phyloP scores from a whole-genome alignment of 2,113 vertebrate species.

The Chaetodon auriga region DNA sequence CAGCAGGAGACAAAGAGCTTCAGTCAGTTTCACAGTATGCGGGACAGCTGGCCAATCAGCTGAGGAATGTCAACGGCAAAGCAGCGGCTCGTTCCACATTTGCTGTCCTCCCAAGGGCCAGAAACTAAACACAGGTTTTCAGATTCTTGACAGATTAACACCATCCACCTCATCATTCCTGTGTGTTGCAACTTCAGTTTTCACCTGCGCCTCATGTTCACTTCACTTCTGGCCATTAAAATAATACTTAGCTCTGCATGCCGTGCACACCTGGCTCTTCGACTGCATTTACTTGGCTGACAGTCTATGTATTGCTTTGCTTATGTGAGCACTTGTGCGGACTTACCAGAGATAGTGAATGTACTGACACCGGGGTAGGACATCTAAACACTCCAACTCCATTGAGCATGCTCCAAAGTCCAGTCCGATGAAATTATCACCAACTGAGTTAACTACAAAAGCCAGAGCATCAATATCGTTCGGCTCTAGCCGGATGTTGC shows the following conservation, averaged over 20 bases:
- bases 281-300: not conserved
- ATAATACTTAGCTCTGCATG: not conserved
- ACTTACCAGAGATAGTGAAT: conserved; percentile 88
- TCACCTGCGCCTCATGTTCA: not conserved
- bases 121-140: conserved; percentile 3
- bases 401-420: conserved; percentile 90
- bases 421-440: conserved; percentile 73
- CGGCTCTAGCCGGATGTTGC: conserved; percentile 87
- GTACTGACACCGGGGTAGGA: conserved; percentile 84
- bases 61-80: conserved; percentile 21
- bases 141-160: conserved; percentile 37
- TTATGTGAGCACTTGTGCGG: not conserved
- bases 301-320: not conserved
- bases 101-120: not conserved
- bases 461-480: conserved; percentile 87
- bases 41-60: conserved; percentile 37
- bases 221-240: not conserved
- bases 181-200: not conserved
- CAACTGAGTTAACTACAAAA: conserved; percentile 82
- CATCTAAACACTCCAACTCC: conserved; percentile 86
- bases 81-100: not conserved
- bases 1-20: not conserved
- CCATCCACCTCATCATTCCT: not conserved
- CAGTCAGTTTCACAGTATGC: not conserved
- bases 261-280: not conserved